Base-by-base conservation (phyloP, 2,113 vertebrate genomes). In the Onychostruthus taczanowskii region DNA sequence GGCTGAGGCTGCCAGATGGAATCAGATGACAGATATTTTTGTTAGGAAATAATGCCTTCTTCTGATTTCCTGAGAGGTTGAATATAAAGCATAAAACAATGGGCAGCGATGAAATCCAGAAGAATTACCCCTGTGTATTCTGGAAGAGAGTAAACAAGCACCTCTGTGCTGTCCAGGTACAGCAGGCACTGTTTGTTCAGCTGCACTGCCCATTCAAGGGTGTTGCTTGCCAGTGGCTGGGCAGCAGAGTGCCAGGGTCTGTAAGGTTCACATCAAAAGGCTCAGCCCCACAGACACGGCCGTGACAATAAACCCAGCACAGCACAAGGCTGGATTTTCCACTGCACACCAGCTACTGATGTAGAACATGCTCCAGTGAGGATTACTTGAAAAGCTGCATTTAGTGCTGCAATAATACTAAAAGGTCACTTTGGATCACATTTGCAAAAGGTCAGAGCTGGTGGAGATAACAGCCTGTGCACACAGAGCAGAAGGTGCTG, bases 151-250 rank as follows among this genome's bases (percentile, higher is more conserved):
- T 94, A 98, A 98, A 98, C 96, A 97, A 95, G 95, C 85, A 47
- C 93, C 84, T 95, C 21, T 96, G 1, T 82, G 91, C 63, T 4
- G 61, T 90, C 87, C 97, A 97, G 98, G 98, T 98, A 98, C 97
- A 93, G 2, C 94, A 96, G 96, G 77, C 91, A 62, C 93, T 98
- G 96, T 98, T 98, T 98, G 97, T 97, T 98, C 98, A 98, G 98
- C 98, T 98, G 98, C 96, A 81, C 23, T 89, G 95, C 96, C 97
- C 96, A 35, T 85, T 95, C 93, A 86, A 87, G 97, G 97, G 96
- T 90, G 97, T 83, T 94, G 93, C 96, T 92, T 63, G 96, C 95
- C 91, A 90, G 44, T 74, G 62, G 53, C 61, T 58, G 86, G 96
- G 92, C 91, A 95, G 76, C 68, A 37, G 44, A 69, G n/a, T 18